These are phyloP conservation scores for Plecotus auritus DNA, from an alignment of 2,113 vertebrate genomes.

Conservation along the genomic window DNA sequence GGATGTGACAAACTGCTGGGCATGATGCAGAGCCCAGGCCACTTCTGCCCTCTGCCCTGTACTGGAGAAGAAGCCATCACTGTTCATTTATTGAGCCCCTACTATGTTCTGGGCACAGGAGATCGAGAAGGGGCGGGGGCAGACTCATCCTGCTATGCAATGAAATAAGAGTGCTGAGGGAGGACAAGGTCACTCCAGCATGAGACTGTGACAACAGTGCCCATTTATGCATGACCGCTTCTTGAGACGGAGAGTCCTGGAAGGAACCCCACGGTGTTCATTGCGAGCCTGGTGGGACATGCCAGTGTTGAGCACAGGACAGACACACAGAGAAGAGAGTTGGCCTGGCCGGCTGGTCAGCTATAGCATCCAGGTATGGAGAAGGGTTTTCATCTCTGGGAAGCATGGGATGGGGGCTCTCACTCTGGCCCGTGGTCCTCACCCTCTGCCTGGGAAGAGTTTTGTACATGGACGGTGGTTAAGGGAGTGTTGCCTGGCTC, in stretches of 20 bases:
- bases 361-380: neutral
- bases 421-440: slow-evolving; percentile 18
- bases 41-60: neutral
- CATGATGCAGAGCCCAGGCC: neutral
- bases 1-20: neutral
- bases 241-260: neutral
- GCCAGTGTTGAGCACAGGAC: neutral
- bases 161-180: neutral
- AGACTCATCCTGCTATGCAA: neutral
- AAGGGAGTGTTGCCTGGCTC: neutral
- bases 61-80: neutral
- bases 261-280: neutral
- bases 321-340: neutral
- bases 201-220: neutral
- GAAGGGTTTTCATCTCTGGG: neutral
- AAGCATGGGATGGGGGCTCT: neutral
- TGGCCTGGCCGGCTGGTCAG: neutral
- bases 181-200: neutral
- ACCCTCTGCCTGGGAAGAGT: slow-evolving; percentile 11
- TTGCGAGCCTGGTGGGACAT: neutral
- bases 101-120: neutral
- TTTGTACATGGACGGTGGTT: neutral
- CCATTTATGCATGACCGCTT: neutral
- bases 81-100: slow-evolving; percentile 42
- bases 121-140: neutral